Conservation (phyloP, 2,888 invertebrate species). For the Diaprepes abbreviatus region DNA sequence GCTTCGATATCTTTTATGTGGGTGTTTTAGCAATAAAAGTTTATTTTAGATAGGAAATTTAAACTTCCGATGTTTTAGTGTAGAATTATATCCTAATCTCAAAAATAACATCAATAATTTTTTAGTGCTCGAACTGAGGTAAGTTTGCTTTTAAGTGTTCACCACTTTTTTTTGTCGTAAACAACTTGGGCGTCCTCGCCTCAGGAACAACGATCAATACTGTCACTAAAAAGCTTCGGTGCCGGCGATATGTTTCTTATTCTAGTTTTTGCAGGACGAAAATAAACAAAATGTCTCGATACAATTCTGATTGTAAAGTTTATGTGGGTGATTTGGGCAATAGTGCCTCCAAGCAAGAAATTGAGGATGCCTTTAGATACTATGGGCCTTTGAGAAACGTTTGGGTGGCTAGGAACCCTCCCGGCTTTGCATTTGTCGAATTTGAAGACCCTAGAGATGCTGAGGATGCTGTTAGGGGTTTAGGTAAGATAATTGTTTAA, state of each 20-base stretch:
- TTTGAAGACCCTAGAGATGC: conserved; percentile 91
- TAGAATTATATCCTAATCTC: neutral
- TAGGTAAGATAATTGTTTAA: too few relatives aligned
- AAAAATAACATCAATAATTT: too few relatives aligned
- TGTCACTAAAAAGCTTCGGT: neutral
- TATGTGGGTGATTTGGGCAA: conserved; percentile 94
- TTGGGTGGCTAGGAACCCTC: conserved; percentile 95
- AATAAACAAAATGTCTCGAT: conserved; percentile 75
- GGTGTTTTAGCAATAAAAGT: too few relatives aligned
- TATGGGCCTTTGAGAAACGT: conserved; percentile 92
- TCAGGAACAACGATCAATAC: conserved; percentile 19
- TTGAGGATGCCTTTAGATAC: conserved; percentile 88
- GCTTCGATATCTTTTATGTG: too few relatives aligned
- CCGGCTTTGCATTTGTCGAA: conserved; percentile 92
- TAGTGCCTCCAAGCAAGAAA: conserved; percentile 90
- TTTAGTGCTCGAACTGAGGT: neutral
- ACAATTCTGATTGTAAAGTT: conserved; percentile 91
- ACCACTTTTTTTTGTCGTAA: neutral
- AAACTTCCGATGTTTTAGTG: too few relatives aligned
- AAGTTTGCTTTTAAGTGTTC: conserved; percentile 11
- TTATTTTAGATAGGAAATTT: too few relatives aligned
- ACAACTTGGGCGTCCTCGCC: conserved; percentile 36
- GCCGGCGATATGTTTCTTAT: neutral
- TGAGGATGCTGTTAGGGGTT: conserved; percentile 85
- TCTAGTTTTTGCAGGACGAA: neutral